A percentile compares a stretch with the other conserved stretches of the same genome.
Evolutionary conservation across 2,113 vertebrate genomes (phyloP).

Genomic region (Oplegnathus fasciatus): DNA sequence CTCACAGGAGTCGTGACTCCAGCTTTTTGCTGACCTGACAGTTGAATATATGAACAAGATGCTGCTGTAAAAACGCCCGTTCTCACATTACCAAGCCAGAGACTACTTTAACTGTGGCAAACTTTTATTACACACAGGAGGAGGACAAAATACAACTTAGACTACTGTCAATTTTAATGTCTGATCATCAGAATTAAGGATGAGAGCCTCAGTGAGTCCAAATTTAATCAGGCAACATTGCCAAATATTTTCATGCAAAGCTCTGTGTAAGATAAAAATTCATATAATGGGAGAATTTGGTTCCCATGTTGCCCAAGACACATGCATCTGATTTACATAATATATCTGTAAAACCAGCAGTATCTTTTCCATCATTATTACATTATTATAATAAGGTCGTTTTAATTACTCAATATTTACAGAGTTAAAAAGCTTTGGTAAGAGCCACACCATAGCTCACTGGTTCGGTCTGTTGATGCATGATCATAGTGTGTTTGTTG

Average conservation of each 20-base stretch:
- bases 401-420: background rate
- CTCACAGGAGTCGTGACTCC: slow-evolving; percentile 30
- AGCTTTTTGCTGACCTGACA: slow-evolving; percentile 37
- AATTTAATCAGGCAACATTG: background rate
- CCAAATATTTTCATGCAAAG: background rate
- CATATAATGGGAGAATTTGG: background rate
- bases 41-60: background rate
- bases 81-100: slow-evolving; percentile 13
- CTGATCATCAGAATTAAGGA: background rate
- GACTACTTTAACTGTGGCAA: background rate
- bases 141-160: background rate
- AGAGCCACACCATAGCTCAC: no score
- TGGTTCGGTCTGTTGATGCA: no score
- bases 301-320: background rate
- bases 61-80: background rate
- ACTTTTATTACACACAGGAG: background rate
- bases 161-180: background rate
- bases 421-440: background rate
- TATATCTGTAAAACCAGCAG: background rate
- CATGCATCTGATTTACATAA: background rate
- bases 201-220: background rate
- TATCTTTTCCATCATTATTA: no score
- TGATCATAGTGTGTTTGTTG: no score
- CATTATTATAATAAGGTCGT: no score
- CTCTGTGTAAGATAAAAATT: background rate